Conservation (phyloP, 2,888 invertebrate species). For the Thereva unica region DNA sequence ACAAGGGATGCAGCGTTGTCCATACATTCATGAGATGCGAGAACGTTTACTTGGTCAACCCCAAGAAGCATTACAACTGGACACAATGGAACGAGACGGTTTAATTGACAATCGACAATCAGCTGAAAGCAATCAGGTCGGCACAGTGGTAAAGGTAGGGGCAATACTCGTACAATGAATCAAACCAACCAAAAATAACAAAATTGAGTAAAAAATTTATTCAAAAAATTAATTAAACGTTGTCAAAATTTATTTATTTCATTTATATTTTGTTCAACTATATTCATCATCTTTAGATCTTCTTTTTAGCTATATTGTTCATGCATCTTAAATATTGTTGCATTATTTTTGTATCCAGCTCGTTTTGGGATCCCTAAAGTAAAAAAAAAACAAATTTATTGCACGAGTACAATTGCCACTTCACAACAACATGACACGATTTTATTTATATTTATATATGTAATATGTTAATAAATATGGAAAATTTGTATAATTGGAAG, state of each 20-base stretch:
- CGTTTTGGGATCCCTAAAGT: slow-evolving; percentile 17
- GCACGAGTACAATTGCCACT: slow-evolving; percentile 59
- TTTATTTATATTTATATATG: slow-evolving; percentile 37
- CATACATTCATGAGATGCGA: slow-evolving; percentile 92
- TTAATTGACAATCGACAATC: slow-evolving; percentile 58
- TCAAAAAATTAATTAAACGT: not conserved
- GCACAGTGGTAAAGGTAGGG: slow-evolving; percentile 86
- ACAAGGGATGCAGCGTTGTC: slow-evolving; percentile 68
- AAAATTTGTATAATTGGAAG: not conserved
- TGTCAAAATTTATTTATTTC: not conserved
- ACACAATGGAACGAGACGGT: slow-evolving; percentile 63
- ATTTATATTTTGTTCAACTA: slow-evolving; percentile 26
- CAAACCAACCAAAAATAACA: slow-evolving; percentile 31
- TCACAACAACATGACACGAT: slow-evolving; percentile 12
- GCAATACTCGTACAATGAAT: slow-evolving; percentile 55
- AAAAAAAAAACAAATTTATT: slow-evolving; percentile 50
- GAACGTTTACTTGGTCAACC: slow-evolving; percentile 81
- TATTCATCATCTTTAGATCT: slow-evolving; percentile 31
- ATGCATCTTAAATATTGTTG: slow-evolving; percentile 19
- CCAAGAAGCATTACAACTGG: slow-evolving; percentile 69
- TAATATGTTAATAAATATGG: slow-evolving; percentile 12
- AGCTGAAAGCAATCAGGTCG: slow-evolving; percentile 73
- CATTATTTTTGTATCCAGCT: slow-evolving; percentile 17
- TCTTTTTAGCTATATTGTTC: slow-evolving; percentile 32
- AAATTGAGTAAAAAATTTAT: not conserved